Evolutionary conservation across 2,888 invertebrate genomes (phyloP), one percentile per base, ranked within the genome.

Genomic region (Cephus nigrinus): DNA sequence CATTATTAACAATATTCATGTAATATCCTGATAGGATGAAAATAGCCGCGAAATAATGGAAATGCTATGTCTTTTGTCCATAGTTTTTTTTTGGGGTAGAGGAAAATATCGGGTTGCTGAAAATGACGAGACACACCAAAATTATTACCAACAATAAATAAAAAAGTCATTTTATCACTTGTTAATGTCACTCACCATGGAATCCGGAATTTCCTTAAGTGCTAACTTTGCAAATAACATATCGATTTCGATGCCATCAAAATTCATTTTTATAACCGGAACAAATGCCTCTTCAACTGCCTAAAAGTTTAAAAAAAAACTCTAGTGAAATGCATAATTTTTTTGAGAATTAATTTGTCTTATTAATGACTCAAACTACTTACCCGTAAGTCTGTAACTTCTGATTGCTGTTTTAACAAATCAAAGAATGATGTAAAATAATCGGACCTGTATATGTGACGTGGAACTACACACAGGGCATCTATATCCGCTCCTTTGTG

Each of bases 401-500:
- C 97, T 0, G 95, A 93, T 88, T 98, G 97, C 87, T 95, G 93
- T 90, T 97, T 97, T 31, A 99, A 93, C 84, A 98, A 92, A 68
- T 99, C 98, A 90, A 96, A 97, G 92, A 99, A 99, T 0, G 98
- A 95, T n/a, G 95, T 93, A 92, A 99, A 99, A 92, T 99, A 99
- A 92, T 99, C 99, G 1, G 94, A 92, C 76, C 99, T 94, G 88
- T 97, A 96, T 82, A 99, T 97, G 92, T 99, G 99, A 69, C 98
- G 94, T 15, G 99, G 99, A 35, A 98, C 99, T 33, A 99, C 99
- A 92, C 99, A 99, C 35, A 99, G 92, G 0, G 99, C 99, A 93
- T 99, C 99, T 87, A 99, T 99, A 93, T 99, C 99, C 81, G 99
- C 99, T 68, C 99, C 99, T 92, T 97, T 96, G 87, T 98, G 98